Conservation (phyloP, 2,113 vertebrate genomes). For the Oncorhynchus keta region DNA sequence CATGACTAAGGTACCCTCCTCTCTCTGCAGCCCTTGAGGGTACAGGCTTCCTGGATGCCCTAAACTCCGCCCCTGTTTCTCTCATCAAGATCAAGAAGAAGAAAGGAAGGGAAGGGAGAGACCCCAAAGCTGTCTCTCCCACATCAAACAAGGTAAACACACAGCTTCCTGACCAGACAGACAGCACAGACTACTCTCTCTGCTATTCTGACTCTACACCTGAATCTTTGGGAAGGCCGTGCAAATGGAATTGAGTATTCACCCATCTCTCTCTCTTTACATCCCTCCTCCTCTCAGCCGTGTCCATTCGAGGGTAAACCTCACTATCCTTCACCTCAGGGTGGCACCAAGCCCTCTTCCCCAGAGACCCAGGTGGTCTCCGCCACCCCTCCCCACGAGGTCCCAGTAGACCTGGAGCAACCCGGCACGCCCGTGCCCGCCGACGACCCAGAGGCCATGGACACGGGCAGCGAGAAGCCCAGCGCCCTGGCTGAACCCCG, state of each 20-base stretch:
- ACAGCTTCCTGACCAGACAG: not conserved
- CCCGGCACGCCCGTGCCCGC: constrained; percentile 87
- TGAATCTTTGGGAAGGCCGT: constrained; percentile 60
- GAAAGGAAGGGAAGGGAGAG: constrained; percentile 58
- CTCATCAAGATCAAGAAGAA: constrained; percentile 98
- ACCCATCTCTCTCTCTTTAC: constrained; percentile 50
- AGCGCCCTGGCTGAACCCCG: constrained; percentile 73
- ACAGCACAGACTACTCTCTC: constrained; percentile 81
- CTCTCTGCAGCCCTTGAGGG: constrained; percentile 84
- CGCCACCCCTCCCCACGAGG: constrained; percentile 64
- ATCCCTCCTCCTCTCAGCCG: constrained; percentile 58
- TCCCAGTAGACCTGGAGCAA: constrained; percentile 78
- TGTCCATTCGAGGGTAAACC: constrained; percentile 87
- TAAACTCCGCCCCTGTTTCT: constrained; percentile 93
- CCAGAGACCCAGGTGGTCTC: constrained; percentile 74
- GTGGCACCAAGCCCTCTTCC: constrained; percentile 78
- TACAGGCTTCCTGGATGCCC: constrained; percentile 89
- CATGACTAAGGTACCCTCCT: not conserved
- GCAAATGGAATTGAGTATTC: not conserved
- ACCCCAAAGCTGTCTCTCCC: constrained; percentile 82
- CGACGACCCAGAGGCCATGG: constrained; percentile 84
- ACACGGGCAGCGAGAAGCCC: constrained; percentile 77
- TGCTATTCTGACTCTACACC: constrained; percentile 49
- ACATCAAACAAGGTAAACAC: constrained; percentile 85
- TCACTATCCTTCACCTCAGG: constrained; percentile 62